Conservation (phyloP, 2,797 vertebrate species). For the Sebastolobus alascanus region DNA sequence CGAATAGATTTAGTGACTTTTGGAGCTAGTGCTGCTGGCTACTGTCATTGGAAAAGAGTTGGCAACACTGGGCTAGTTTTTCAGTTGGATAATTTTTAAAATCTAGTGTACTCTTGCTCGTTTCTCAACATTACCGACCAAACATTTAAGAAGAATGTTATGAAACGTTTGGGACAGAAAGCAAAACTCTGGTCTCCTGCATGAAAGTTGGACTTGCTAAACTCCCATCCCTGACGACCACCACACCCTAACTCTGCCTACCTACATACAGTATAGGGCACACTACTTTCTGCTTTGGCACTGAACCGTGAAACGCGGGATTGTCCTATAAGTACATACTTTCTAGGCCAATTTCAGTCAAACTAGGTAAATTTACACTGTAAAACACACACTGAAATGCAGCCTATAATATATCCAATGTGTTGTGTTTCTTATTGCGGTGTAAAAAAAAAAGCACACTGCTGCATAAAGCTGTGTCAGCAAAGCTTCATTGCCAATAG, state of each 20-base stretch:
- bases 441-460: background rate
- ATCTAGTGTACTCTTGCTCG: too few relatives aligned
- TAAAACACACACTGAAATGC: background rate
- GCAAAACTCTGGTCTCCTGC: background rate
- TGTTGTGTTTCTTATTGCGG: background rate
- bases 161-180: background rate
- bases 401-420: background rate
- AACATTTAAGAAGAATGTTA: background rate
- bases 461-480: conserved; percentile 15
- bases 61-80: too few relatives aligned
- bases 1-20: too few relatives aligned
- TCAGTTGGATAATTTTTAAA: too few relatives aligned
- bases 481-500: background rate
- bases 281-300: background rate
- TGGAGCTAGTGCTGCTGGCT: too few relatives aligned
- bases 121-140: too few relatives aligned
- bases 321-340: background rate
- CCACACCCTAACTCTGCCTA: background rate
- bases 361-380: background rate
- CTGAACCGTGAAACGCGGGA: background rate
- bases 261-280: too few relatives aligned
- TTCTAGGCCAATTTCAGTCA: background rate
- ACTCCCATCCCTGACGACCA: background rate
- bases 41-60: too few relatives aligned
- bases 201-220: background rate